Evolutionary conservation across 2,888 invertebrate species (phyloP).

Genomic region (Empis stercorea): DNA sequence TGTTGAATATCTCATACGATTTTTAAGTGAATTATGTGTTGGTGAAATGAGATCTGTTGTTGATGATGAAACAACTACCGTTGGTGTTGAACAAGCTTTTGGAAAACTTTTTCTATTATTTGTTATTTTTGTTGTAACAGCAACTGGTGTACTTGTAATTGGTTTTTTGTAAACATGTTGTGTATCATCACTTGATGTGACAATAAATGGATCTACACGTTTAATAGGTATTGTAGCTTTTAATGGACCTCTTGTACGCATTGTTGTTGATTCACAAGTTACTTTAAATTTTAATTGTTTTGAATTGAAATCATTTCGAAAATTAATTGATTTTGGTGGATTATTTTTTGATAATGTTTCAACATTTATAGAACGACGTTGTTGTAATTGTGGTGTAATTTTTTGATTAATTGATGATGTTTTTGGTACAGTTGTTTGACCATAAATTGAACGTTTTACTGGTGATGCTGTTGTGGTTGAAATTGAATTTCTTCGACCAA

Average conservation of each 20-base stretch:
- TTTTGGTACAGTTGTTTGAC: neutral
- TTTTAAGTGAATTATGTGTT: neutral
- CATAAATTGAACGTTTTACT: too few species aligned
- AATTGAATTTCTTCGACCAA: neutral
- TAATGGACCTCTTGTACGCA: conserved; percentile 6
- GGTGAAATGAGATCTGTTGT: conserved; percentile 1
- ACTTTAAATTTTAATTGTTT: conserved; percentile 4
- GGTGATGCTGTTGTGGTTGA: neutral
- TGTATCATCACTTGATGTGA: conserved; percentile 2
- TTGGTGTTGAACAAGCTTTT: conserved; percentile 6
- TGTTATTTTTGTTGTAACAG: too few species aligned
- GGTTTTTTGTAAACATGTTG: conserved; percentile 3
- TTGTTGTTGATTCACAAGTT: conserved; percentile 1
- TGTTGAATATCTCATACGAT: conserved; percentile 1
- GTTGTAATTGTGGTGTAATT: neutral
- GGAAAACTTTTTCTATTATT: neutral
- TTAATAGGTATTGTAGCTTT: conserved; percentile 9
- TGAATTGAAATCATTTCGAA: neutral
- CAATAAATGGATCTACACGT: conserved; percentile 5
- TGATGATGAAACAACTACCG: conserved; percentile 1
- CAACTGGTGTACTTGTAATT: conserved; percentile 7
- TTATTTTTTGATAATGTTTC: neutral
- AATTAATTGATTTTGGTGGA: conserved; percentile 3
- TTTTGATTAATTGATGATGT: neutral
- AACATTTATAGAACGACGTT: neutral